Percentiles rank a stretch among this genome's conserved stretches.
Evolutionary conservation across 2,888 invertebrate species (phyloP).

Genomic region (Cheilosia soror): DNA sequence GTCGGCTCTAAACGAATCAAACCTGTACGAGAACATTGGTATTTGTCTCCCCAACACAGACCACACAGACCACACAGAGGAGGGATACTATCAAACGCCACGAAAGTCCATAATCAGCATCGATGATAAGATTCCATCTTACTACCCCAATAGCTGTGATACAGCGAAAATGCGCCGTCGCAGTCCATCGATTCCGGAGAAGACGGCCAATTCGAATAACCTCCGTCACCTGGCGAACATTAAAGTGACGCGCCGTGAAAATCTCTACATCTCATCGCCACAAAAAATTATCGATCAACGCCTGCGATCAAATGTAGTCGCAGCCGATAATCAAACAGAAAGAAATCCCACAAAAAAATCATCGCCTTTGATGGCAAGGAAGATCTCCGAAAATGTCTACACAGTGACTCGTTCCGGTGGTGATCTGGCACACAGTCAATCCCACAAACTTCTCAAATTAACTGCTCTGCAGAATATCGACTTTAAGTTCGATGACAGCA

Average conservation of each 20-base stretch:
- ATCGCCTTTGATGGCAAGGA: conserved; percentile 78
- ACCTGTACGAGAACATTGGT: conserved; percentile 82
- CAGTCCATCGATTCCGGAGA: conserved; percentile 76
- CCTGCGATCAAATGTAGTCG: conserved; percentile 73
- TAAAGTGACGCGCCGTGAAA: conserved; percentile 80
- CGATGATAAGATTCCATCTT: conserved; percentile 83
- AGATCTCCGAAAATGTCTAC: conserved; percentile 83
- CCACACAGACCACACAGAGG: conserved; percentile 74
- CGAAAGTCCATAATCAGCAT: conserved; percentile 82
- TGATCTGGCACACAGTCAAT: conserved; percentile 64
- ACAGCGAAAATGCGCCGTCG: conserved; percentile 79
- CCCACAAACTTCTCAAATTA: conserved; percentile 79
- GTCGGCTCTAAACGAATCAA: conserved; percentile 57
- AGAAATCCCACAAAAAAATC: conserved; percentile 77
- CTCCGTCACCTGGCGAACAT: conserved; percentile 80
- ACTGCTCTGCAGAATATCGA: conserved; percentile 82
- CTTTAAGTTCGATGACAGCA: conserved; percentile 81
- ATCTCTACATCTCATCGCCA: conserved; percentile 83
- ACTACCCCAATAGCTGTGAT: conserved; percentile 83
- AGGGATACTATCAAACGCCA: conserved; percentile 81
- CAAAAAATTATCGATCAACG: conserved; percentile 81
- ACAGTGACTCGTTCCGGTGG: conserved; percentile 79
- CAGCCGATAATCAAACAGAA: conserved; percentile 14
- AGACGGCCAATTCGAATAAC: conserved; percentile 71
- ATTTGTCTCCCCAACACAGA: conserved; percentile 37